Percentiles rank a stretch among this genome's conserved stretches.
Conservation (phyloP, 2,888 invertebrate genomes). For the Mycogona germanica region DNA sequence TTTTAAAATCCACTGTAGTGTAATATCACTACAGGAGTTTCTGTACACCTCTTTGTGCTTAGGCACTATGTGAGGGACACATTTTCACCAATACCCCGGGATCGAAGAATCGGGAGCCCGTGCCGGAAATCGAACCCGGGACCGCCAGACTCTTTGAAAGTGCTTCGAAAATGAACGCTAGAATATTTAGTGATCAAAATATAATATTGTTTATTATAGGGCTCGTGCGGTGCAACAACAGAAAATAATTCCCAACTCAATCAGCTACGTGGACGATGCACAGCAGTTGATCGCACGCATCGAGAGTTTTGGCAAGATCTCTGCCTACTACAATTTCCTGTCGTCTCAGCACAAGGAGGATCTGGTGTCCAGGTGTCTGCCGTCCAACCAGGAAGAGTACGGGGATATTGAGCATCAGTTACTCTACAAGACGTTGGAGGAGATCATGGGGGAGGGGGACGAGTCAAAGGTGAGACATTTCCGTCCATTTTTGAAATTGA, state of each 20-base stretch:
- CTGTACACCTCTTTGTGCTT: too few species aligned
- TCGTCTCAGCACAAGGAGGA: neutral
- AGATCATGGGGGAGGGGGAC: neutral
- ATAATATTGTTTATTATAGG: neutral
- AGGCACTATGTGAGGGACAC: too few species aligned
- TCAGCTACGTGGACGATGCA: neutral
- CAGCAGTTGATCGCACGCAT: neutral
- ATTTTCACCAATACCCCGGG: too few species aligned
- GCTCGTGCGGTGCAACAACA: neutral
- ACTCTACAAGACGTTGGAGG: constrained; percentile 3
- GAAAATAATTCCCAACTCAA: neutral
- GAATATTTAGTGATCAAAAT: too few species aligned
- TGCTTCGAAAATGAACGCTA: too few species aligned
- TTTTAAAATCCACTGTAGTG: too few species aligned
- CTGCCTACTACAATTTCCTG: neutral
- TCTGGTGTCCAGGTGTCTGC: constrained; percentile 1
- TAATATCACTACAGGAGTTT: too few species aligned
- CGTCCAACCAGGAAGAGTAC: constrained; percentile 2
- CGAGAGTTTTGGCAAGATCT: neutral
- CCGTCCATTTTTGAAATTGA: neutral
- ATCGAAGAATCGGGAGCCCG: too few species aligned
- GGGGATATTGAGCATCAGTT: constrained; percentile 4
- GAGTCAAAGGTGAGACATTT: neutral
- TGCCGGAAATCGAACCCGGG: too few species aligned
- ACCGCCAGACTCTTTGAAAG: too few species aligned